A percentile compares a stretch with the other conserved stretches of the same genome.
phyloP scores from a whole-genome alignment of 2,888 invertebrate genomes.

The Amblyjoppa fuscipennis region DNA sequence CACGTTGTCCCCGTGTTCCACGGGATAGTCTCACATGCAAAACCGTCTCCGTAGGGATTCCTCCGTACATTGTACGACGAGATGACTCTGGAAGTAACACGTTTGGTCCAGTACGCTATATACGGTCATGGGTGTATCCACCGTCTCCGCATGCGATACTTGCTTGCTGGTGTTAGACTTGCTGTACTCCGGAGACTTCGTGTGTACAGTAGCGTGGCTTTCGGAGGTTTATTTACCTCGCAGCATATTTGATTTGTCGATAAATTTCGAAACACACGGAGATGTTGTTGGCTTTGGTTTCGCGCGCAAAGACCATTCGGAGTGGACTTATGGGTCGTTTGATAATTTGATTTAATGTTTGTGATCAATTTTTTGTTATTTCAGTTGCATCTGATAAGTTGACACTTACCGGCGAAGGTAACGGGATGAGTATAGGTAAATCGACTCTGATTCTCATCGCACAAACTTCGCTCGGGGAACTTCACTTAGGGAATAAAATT shows the following conservation, averaged over 20 bases:
- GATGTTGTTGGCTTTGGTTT: background rate
- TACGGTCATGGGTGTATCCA: constrained; percentile 46
- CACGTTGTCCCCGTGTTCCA: constrained; percentile 37
- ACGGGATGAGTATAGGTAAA: no score
- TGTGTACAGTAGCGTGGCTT: background rate
- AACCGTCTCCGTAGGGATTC: constrained; percentile 49
- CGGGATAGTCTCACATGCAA: constrained; percentile 43
- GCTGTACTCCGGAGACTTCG: background rate
- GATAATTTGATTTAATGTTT: no score
- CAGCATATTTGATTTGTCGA: constrained; percentile 7
- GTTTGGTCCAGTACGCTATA: constrained; percentile 37
- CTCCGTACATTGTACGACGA: constrained; percentile 48
- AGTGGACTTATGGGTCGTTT: no score
- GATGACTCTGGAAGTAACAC: constrained; percentile 59
- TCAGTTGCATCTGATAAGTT: no score
- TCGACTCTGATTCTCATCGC: no score
- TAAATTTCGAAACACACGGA: background rate
- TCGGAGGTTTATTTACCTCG: background rate
- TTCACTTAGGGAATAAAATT: no score
- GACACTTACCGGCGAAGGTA: no score
- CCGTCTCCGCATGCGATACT: background rate
- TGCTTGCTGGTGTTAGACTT: constrained; percentile 17
- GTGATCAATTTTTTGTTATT: no score
- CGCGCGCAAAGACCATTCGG: background rate
- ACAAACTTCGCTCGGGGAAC: no score